These are phyloP conservation scores for Sceliomorpha sp. DNA, from an alignment of 2,888 invertebrate genomes.

Conservation along the genomic window DNA sequence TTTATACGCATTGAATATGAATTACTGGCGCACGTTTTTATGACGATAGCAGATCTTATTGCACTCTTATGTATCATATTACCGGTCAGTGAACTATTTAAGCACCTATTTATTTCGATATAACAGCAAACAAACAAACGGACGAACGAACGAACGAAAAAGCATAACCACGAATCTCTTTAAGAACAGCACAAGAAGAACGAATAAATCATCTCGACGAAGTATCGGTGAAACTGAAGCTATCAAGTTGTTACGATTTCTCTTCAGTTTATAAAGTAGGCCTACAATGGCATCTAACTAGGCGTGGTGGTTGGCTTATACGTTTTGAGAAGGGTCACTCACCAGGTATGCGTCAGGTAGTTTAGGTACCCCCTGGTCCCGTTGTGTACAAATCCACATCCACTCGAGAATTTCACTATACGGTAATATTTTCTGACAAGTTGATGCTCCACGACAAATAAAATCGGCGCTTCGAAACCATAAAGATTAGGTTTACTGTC, in stretches of 20 bases:
- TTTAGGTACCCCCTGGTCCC: constrained; percentile 36
- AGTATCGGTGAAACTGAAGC: constrained; percentile 21
- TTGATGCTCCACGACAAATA: constrained; percentile 64
- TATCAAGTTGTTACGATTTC: constrained; percentile 51
- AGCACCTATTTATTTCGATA: constrained; percentile 45
- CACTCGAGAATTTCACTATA: constrained; percentile 59
- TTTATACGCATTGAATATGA: too few species aligned
- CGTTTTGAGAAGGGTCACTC: constrained; percentile 76
- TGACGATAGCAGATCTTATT: too few species aligned
- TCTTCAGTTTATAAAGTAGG: constrained; percentile 50
- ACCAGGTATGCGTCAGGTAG: constrained; percentile 66
- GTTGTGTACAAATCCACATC: constrained; percentile 57
- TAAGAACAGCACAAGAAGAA: constrained; percentile 18
- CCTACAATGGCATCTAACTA: constrained; percentile 74
- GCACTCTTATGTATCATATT: too few species aligned
- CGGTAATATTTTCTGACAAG: constrained; percentile 69
- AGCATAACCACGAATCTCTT: background rate
- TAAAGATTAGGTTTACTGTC: constrained; percentile 63
- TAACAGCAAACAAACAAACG: too few species aligned
- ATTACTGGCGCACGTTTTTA: too few species aligned
- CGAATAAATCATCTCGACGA: constrained; percentile 27
- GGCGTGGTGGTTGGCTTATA: constrained; percentile 70
- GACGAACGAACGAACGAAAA: too few species aligned
- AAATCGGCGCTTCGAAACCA: constrained; percentile 67
- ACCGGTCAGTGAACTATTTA: too few species aligned